Conservation (phyloP, 2,888 invertebrate species). For the Spatulosminthurus flaviceps region DNA sequence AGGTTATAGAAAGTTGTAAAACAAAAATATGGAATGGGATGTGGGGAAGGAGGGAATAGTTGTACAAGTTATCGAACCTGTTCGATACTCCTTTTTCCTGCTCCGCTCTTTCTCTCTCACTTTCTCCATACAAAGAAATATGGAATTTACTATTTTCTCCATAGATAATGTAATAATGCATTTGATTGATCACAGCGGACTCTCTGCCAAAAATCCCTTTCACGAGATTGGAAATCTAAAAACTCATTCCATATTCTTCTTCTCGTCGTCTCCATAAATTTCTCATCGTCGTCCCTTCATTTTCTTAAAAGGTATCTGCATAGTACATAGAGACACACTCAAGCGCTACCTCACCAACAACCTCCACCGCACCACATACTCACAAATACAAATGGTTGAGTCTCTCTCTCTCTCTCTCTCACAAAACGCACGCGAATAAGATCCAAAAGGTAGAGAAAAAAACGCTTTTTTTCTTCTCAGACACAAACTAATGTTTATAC, state of each 20-base stretch:
- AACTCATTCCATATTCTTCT: constrained; percentile 56
- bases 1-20: constrained; percentile 12
- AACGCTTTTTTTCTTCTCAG: no score
- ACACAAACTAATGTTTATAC: no score
- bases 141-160: constrained; percentile 49
- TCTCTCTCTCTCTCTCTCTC: constrained; percentile 32
- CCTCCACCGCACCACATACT: background rate
- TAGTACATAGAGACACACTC: background rate
- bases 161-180: constrained; percentile 60
- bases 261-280: constrained; percentile 49
- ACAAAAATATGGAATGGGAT: constrained; percentile 21
- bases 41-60: constrained; percentile 1
- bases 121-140: constrained; percentile 38
- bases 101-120: no score
- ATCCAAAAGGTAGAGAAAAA: no score
- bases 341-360: background rate
- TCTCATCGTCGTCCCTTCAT: constrained; percentile 52
- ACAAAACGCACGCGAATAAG: no score
- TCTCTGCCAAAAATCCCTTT: constrained; percentile 57
- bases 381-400: background rate
- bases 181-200: constrained; percentile 62
- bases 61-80: constrained; percentile 26
- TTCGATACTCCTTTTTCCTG: constrained; percentile 15
- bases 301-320: constrained; percentile 53
- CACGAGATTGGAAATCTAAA: constrained; percentile 59